Evolutionary conservation across 2,797 vertebrate genomes (phyloP), one percentile per base, ranked within the genome.

Genomic region (Xyrichtys novacula): DNA sequence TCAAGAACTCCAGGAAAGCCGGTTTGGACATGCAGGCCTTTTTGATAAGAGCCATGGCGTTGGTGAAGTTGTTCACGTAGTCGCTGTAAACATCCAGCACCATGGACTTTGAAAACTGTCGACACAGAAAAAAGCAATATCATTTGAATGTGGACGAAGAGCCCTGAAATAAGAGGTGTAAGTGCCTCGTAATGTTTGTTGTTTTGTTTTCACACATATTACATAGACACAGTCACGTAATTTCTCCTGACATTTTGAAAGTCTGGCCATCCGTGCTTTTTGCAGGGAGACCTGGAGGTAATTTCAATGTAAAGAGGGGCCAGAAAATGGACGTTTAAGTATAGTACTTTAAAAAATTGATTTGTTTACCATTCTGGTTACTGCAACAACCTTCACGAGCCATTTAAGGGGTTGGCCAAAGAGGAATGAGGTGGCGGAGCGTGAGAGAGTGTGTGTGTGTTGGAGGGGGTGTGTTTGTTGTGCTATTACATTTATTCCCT

Each of bases 61-160:
- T 93, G 73, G 96, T 98, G 90, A 99, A 98, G 92, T 98, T 99
- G 92, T 98, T 98, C 80, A 99, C 96, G 0, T 99, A 99, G 17
- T 98, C 97, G 0, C 97, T 98, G 91, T 99, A 99, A 1, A 99
- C 96, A 0, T 98, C 96, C 50, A 98, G 83, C 54, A 99, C 97
- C 97, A 98, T 97, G 3, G 97, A 98, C 89, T 98, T 97, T 74
- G 97, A 99, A 82, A 99, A 98, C 97, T 98, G 84, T 3, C 19
- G 68, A 68, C 12, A 32, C 71, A 75, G 17, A 79, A 65, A 68
- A 10, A 56, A 61, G 29, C 10, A 28, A 56, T 39, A 63, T 61
- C 40, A 70, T 69, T 4, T 55, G 57, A 67, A 80, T 74, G 38
- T 28, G 53, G 44, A 31, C 43, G 55, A 61, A 56, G 29, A 68